phyloP scores from a whole-genome alignment of 35 echinoderm and acorn worm species.

The Apostichopus japonicus region DNA sequence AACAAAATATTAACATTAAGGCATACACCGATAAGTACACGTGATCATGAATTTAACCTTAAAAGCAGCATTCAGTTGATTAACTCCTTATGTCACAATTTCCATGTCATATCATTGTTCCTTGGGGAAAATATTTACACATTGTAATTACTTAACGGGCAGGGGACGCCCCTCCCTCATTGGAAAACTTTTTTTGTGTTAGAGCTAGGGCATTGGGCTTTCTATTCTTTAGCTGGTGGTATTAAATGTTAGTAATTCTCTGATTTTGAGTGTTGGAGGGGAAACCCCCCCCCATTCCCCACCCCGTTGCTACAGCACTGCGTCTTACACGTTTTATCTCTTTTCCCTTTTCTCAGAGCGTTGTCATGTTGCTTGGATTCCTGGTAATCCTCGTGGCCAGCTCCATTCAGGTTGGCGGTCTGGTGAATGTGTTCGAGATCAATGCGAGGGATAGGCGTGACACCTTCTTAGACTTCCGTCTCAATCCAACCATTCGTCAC shows the following conservation, averaged over 20 bases:
- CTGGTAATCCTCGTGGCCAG: background rate
- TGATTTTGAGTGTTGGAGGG: constrained; percentile 4
- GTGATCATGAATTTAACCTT: too few relatives aligned
- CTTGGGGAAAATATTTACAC: too few relatives aligned
- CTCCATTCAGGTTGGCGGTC: background rate
- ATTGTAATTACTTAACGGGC: too few relatives aligned
- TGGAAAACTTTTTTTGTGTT: too few relatives aligned
- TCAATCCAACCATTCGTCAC: constrained; percentile 16
- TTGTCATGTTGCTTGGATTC: background rate
- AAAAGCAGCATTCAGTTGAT: background rate
- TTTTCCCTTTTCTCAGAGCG: background rate
- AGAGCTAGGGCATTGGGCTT: background rate
- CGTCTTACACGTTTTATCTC: background rate
- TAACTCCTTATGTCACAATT: too few relatives aligned
- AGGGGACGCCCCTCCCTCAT: background rate
- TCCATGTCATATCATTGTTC: too few relatives aligned
- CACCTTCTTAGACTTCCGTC: background rate
- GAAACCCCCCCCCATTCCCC: background rate
- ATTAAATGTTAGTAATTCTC: constrained; percentile 1
- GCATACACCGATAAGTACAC: too few relatives aligned
- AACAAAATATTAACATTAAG: too few relatives aligned
- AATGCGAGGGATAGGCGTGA: background rate
- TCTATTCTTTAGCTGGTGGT: background rate
- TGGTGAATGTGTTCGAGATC: background rate
- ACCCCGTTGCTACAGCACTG: background rate